A percentile compares a stretch with the other conserved stretches of the same genome.
phyloP scores from a whole-genome alignment of 2,797 vertebrate species.

The Neoniphon sammara region DNA sequence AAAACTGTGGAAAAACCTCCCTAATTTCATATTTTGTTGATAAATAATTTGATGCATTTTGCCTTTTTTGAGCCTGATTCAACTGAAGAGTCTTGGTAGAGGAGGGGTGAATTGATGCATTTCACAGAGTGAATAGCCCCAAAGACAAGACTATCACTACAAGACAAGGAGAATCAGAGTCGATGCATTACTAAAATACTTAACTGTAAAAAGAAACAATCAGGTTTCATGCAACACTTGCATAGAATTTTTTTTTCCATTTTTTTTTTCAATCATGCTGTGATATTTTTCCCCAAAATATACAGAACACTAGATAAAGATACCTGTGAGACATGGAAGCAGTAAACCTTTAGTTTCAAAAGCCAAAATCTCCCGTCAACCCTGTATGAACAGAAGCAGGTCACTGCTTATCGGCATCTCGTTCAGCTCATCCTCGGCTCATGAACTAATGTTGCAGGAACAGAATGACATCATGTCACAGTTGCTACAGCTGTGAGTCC shows the following conservation, averaged over 20 bases:
- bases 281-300: constrained; percentile 78
- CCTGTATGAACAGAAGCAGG: constrained; percentile 39
- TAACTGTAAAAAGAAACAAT: constrained; percentile 82
- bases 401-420: constrained; percentile 32
- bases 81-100: constrained; percentile 47
- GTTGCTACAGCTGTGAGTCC: constrained; percentile 75
- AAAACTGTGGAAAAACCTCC: constrained; percentile 44
- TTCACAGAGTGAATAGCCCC: constrained; percentile 75
- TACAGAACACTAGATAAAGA: constrained; percentile 84
- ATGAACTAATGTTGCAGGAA: constrained; percentile 51
- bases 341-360: constrained; percentile 65
- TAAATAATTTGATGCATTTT: constrained; percentile 55
- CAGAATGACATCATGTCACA: constrained; percentile 60
- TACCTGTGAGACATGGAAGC: constrained; percentile 80
- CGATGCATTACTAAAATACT: constrained; percentile 83
- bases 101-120: constrained; percentile 49
- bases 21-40: constrained; percentile 42
- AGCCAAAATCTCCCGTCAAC: constrained; percentile 24
- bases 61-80: constrained; percentile 31
- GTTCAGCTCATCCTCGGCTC: constrained; percentile 55
- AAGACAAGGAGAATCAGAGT: constrained; percentile 79
- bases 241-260: constrained; percentile 82
- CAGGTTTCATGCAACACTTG: constrained; percentile 88
- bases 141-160: constrained; percentile 81
- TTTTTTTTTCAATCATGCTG: constrained; percentile 80